phyloP scores from a whole-genome alignment of 1,140 invertebrate genomes.

The Archivesica marissinica region DNA sequence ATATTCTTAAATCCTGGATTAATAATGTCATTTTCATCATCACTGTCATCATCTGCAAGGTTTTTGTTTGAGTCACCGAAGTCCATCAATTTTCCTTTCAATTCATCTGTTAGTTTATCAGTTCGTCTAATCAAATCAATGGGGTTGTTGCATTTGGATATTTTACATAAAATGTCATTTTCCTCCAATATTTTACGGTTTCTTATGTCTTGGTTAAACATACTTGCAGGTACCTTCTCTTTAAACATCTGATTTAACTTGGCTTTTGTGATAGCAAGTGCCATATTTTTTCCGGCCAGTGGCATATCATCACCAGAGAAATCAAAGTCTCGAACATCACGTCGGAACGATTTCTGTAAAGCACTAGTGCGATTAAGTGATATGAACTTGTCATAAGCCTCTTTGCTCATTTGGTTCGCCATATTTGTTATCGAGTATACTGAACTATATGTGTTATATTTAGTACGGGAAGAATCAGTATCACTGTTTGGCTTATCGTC shows the following conservation, averaged over 20 bases:
- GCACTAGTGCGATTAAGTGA: not conserved
- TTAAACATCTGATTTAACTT: constrained; percentile 18
- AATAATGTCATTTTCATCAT: not conserved
- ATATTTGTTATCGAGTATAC: constrained; percentile 36
- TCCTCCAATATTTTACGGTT: too few species aligned
- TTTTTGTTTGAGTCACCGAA: not conserved
- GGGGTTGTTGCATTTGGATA: not conserved
- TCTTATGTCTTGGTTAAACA: not conserved
- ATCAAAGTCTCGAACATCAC: constrained; percentile 30
- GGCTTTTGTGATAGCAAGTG: not conserved
- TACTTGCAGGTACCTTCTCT: not conserved
- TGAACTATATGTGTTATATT: constrained; percentile 55
- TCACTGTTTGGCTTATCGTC: not conserved
- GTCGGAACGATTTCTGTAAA: not conserved
- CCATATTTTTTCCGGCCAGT: constrained; percentile 5
- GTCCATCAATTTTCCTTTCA: constrained; percentile 1
- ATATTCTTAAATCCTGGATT: constrained; percentile 31
- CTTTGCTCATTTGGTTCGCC: constrained; percentile 28
- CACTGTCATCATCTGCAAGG: not conserved
- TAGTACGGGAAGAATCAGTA: not conserved
- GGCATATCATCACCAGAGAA: constrained; percentile 43
- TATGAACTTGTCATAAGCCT: constrained; percentile 41
- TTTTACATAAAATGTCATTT: not conserved
- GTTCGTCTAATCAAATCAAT: not conserved
- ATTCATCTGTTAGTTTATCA: not conserved